phyloP scores from a whole-genome alignment of 2,113 vertebrate genomes.

The Lasiurus cinereus region DNA sequence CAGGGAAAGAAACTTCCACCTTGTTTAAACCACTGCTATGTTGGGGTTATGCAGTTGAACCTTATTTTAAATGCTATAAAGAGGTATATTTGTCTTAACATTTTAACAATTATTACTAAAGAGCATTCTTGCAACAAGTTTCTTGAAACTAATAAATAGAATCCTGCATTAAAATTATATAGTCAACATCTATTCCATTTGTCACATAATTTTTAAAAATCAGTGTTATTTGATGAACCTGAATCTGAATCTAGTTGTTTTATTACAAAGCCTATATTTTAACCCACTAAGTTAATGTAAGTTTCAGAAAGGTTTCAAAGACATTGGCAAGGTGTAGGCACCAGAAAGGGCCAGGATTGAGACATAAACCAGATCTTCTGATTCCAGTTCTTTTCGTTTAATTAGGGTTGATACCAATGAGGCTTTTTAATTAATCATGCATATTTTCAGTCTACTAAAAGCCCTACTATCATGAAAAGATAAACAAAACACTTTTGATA shows the following conservation, averaged over 20 bases:
- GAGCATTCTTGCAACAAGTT: background rate
- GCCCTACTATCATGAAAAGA: background rate
- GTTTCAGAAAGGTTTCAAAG: background rate
- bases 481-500: background rate
- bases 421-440: background rate
- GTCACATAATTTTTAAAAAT: background rate
- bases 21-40: background rate
- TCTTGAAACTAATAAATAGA: conserved; percentile 39
- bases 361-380: background rate
- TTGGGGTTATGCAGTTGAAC: background rate
- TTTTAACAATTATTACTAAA: background rate
- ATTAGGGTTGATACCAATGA: background rate
- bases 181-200: background rate
- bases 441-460: background rate
- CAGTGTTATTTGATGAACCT: background rate
- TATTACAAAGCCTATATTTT: background rate
- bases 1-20: background rate
- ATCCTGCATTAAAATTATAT: background rate
- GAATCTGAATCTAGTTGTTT: background rate
- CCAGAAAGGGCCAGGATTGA: background rate
- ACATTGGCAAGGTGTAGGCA: background rate
- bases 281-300: background rate
- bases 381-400: background rate
- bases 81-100: background rate
- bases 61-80: background rate